phyloP scores from a whole-genome alignment of 2,113 vertebrate species.

The Tachycineta bicolor region DNA sequence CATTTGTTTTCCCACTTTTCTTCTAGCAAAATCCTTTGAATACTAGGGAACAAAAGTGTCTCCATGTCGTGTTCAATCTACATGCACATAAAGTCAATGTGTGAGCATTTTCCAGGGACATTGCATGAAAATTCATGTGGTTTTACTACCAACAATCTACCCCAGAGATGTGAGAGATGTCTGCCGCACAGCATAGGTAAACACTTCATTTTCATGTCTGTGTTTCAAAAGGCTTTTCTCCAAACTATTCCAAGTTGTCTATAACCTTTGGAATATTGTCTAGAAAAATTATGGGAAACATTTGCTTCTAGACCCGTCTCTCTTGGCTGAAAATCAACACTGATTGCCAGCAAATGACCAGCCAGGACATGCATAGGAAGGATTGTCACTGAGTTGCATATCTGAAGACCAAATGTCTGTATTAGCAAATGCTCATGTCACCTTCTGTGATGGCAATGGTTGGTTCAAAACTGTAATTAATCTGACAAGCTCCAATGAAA shows the following conservation, averaged over 20 bases:
- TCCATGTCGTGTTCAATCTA: background rate
- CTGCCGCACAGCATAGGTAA: background rate
- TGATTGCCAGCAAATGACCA: background rate
- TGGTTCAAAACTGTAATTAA: background rate
- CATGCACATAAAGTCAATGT: background rate
- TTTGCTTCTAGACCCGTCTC: background rate
- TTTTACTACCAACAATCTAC: slow-evolving; percentile 10
- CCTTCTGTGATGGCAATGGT: background rate
- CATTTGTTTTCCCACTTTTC: slow-evolving; percentile 36
- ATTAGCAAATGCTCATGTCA: background rate
- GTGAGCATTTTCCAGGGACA: background rate
- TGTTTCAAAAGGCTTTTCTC: background rate
- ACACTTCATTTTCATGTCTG: background rate
- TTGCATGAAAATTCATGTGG: background rate
- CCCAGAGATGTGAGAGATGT: background rate
- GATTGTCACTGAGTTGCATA: background rate
- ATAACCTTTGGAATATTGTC: background rate
- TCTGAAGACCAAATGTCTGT: background rate
- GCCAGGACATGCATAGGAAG: rapidly evolving
- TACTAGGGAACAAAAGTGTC: background rate
- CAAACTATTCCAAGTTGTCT: background rate
- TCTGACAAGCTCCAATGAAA: background rate
- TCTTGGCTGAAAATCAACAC: background rate
- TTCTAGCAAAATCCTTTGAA: slow-evolving; percentile 24
- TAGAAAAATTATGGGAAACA: background rate